Conservation (phyloP, 1,140 invertebrate genomes). For the roundworm (Caenorhabditis elegans) region WBcel235 BX284605.5:10265001-10265500, state of each 20-base stretch:
- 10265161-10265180: too few relatives aligned
- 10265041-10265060: not conserved
- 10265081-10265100: constrained; percentile 28
- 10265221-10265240: not conserved
- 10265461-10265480: too few relatives aligned
- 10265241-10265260: not conserved
- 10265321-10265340: not conserved
- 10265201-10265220: not conserved
- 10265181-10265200: too few relatives aligned
- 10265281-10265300: constrained; percentile 10
- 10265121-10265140: too few relatives aligned
- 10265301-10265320: constrained; percentile 2
- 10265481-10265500: too few relatives aligned
- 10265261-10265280: not conserved
- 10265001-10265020: too few relatives aligned
- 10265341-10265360: not conserved
- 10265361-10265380: constrained; percentile 21
- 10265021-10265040: not conserved
- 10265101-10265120: constrained; percentile 16
- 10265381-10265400: not conserved
- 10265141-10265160: too few relatives aligned
- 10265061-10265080: not conserved
- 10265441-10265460: too few relatives aligned
- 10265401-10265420: not conserved
- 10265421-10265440: too few relatives aligned